A percentile compares a stretch with the other conserved stretches of the same genome.
phyloP scores from a whole-genome alignment of 2,888 invertebrate species.

The Chromoteleia sp. region DNA sequence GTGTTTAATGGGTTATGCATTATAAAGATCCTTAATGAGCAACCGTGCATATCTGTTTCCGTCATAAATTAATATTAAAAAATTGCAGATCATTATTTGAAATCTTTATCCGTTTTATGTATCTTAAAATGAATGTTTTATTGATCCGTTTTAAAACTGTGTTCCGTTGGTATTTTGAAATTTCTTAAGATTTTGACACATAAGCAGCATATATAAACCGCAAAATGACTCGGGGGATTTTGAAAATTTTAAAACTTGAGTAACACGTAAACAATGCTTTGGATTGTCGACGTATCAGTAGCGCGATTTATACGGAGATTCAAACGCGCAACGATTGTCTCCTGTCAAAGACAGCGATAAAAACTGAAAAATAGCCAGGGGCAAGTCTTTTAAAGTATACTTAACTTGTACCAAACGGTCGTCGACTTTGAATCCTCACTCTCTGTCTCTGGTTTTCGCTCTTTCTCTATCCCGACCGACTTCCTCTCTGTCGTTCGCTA shows the following conservation, averaged over 20 bases:
- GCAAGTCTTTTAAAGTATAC: constrained; percentile 52
- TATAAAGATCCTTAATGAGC: too few relatives aligned
- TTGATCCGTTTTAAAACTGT: too few relatives aligned
- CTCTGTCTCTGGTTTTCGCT: constrained; percentile 48
- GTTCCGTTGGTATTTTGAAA: too few relatives aligned
- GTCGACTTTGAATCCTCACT: constrained; percentile 58
- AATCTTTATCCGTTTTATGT: too few relatives aligned
- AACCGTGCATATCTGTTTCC: too few relatives aligned
- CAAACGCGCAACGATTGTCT: constrained; percentile 28
- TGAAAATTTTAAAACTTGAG: constrained; percentile 27
- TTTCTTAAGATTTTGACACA: too few relatives aligned
- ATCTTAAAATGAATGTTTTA: too few relatives aligned
- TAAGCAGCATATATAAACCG: too few relatives aligned
- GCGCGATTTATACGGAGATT: constrained; percentile 27
- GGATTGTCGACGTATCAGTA: constrained; percentile 34
- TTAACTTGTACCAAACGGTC: constrained; percentile 56
- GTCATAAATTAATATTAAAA: too few relatives aligned
- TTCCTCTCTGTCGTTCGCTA: constrained; percentile 59
- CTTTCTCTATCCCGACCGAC: constrained; percentile 38
- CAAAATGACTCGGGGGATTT: background rate
- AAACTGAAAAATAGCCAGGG: constrained; percentile 57
- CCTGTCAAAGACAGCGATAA: constrained; percentile 44
- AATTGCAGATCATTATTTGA: too few relatives aligned
- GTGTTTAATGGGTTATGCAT: too few relatives aligned
- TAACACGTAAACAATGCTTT: constrained; percentile 8